Evolutionary conservation across 2,888 invertebrate species (phyloP).

Genomic region (Brachyopa scutellaris): DNA sequence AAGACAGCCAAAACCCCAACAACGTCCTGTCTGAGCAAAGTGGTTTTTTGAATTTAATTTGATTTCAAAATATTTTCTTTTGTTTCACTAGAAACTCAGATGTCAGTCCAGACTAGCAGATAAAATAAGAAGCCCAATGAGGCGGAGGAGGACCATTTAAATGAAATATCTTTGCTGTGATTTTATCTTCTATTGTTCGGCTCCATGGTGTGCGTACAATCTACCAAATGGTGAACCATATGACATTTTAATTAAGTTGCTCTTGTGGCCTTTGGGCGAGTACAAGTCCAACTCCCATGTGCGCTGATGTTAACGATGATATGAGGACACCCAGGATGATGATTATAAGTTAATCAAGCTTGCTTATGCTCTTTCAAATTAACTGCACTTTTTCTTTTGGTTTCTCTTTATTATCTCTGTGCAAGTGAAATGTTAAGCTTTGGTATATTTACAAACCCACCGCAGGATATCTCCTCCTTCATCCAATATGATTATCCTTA

Average conservation of each 20-base stretch:
- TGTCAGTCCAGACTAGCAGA: too few species aligned
- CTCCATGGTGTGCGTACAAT: not conserved
- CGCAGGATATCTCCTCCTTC: not conserved
- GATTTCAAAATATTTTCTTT: too few species aligned
- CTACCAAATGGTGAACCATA: not conserved
- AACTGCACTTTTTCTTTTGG: not conserved
- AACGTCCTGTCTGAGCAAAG: too few species aligned
- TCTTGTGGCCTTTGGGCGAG: too few species aligned
- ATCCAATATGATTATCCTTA: too few species aligned
- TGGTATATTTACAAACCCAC: not conserved
- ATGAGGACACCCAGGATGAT: not conserved
- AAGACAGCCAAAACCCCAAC: too few species aligned
- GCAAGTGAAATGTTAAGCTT: not conserved
- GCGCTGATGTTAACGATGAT: not conserved
- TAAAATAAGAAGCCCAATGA: not conserved
- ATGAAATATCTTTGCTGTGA: not conserved
- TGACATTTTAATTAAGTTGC: constrained; percentile 6
- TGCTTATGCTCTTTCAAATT: not conserved
- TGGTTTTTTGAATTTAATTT: too few species aligned
- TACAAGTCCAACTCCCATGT: not conserved
- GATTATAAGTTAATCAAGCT: not conserved
- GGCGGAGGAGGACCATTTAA: not conserved
- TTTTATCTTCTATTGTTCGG: not conserved
- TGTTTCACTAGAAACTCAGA: too few species aligned
- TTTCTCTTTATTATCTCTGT: too few species aligned